A percentile compares a stretch with the other conserved stretches of the same genome.
Evolutionary conservation across 2,113 vertebrate species (phyloP).

Genomic region (Rhizomys pruinosus): DNA sequence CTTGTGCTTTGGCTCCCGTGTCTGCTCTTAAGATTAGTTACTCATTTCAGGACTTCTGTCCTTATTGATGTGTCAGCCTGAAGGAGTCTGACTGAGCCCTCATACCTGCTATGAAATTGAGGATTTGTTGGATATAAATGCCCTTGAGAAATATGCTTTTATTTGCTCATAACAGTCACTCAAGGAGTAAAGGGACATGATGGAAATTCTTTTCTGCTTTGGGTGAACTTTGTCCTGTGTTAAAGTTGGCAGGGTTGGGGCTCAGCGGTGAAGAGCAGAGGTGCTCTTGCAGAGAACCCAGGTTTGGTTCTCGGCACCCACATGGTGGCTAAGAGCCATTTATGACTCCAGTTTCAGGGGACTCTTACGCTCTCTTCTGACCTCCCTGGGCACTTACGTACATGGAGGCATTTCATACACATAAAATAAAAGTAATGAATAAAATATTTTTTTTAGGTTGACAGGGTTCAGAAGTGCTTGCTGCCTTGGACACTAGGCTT

Average conservation of each 20-base stretch:
- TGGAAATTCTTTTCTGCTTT: neutral
- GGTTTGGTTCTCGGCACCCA: too few relatives aligned
- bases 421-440: too few relatives aligned
- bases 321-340: too few relatives aligned
- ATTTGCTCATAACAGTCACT: neutral
- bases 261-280: too few relatives aligned
- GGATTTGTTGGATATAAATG: constrained; percentile 17
- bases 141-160: constrained; percentile 16
- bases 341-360: too few relatives aligned
- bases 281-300: too few relatives aligned
- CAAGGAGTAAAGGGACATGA: neutral
- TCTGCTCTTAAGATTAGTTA: neutral
- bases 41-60: constrained; percentile 24
- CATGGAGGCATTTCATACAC: too few relatives aligned
- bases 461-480: neutral
- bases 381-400: too few relatives aligned
- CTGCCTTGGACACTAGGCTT: neutral
- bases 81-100: neutral
- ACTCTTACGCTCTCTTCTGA: too few relatives aligned
- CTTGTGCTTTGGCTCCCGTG: constrained; percentile 4
- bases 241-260: neutral
- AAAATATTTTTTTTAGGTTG: neutral
- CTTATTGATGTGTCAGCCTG: constrained; percentile 30
- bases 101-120: constrained; percentile 14
- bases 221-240: neutral